These are phyloP conservation scores for Narcine bancroftii DNA, from an alignment of 2,113 vertebrate species.

Conservation along the genomic window DNA sequence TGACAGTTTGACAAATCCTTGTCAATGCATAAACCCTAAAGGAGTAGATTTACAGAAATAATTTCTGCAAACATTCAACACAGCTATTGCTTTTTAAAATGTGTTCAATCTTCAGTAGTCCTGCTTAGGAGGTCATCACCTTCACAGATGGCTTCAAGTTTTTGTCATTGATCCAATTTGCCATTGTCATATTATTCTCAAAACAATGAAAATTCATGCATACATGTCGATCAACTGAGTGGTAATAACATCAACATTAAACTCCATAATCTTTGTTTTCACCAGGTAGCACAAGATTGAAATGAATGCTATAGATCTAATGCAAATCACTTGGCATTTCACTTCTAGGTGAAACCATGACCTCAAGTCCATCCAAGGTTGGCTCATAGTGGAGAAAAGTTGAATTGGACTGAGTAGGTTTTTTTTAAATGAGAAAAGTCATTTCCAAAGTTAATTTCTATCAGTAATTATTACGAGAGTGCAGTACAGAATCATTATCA, in stretches of 20 bases:
- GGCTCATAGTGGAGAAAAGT: not conserved
- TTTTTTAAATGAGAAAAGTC: not conserved
- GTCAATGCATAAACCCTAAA: not conserved
- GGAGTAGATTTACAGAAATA: not conserved
- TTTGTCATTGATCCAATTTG: not conserved
- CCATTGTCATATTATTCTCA: not conserved
- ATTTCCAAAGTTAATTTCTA: not conserved
- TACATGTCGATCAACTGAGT: not conserved
- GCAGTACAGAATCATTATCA: not conserved
- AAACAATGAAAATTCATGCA: constrained; percentile 17
- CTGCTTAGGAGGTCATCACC: not conserved
- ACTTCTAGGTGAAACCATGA: not conserved
- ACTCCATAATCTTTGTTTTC: not conserved
- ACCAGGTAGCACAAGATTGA: not conserved
- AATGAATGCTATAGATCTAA: not conserved
- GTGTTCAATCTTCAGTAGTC: not conserved
- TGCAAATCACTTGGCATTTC: too few relatives aligned
- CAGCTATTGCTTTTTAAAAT: not conserved
- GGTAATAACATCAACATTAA: not conserved
- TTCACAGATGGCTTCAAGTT: not conserved
- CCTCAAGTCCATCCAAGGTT: not conserved
- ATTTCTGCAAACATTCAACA: not conserved
- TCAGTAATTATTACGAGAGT: not conserved
- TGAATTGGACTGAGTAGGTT: not conserved
- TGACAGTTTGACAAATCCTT: constrained; percentile 28